These are phyloP conservation scores for Thymelicus sylvestris DNA, from an alignment of 2,888 invertebrate species.

Conservation along the genomic window DNA sequence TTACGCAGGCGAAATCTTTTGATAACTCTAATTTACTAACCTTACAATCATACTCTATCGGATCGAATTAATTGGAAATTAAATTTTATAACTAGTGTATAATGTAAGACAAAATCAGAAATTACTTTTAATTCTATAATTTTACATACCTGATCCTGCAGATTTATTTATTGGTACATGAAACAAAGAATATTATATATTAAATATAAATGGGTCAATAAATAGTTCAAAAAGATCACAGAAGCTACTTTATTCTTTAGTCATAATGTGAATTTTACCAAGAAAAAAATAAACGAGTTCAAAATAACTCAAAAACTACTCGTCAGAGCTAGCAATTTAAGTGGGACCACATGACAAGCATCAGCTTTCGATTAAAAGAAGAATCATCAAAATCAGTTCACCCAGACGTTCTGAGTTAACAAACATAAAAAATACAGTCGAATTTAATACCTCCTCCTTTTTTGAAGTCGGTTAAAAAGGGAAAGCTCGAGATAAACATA, in stretches of 20 bases:
- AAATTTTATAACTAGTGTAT: not conserved
- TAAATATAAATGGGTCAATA: constrained; percentile 23
- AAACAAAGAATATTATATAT: constrained; percentile 58
- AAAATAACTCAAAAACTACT: too few relatives aligned
- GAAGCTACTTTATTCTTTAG: too few relatives aligned
- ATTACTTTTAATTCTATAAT: not conserved
- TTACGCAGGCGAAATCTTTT: constrained; percentile 27
- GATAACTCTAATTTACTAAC: constrained; percentile 17
- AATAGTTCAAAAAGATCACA: too few relatives aligned
- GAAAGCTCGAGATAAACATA: not conserved
- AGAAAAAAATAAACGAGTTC: too few relatives aligned
- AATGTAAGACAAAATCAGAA: constrained; percentile 6
- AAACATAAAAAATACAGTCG: too few relatives aligned
- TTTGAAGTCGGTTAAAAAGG: not conserved
- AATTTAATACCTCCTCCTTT: too few relatives aligned
- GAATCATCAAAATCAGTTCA: too few relatives aligned
- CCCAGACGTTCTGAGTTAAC: too few relatives aligned
- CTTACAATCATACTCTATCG: constrained; percentile 10
- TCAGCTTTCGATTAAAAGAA: too few relatives aligned
- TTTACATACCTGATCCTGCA: constrained; percentile 78
- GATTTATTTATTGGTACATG: constrained; percentile 56
- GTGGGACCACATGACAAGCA: too few relatives aligned
- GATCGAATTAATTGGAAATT: constrained; percentile 7
- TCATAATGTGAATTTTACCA: too few relatives aligned
- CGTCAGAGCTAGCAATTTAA: too few relatives aligned